Base-by-base conservation (phyloP, 2,888 invertebrate species). In the Acleris holmiana region DNA sequence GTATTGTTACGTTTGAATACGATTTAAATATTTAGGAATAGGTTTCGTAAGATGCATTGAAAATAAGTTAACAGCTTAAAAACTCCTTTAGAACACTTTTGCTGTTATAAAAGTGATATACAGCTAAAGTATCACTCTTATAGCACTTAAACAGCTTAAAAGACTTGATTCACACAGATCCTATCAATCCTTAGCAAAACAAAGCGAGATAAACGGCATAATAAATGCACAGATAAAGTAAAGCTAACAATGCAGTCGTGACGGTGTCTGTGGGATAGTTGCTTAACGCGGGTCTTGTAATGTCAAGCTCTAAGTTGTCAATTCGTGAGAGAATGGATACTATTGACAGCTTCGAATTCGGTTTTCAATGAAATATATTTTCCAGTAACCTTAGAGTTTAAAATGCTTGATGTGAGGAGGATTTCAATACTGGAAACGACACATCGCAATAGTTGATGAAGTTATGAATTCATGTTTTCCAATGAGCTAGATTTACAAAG, bases 291-390 rank as follows among this genome's bases (percentile, higher is more conserved):
- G 19, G 46, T 47, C 63, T 62, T 51, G 50, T 64, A 64, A 63
- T 63, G 63, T 63, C 63, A 63, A 63, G 48, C 57, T 59, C 53
- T 57, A 58, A 58, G 49, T 58, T 64, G 64, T 64, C 64, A 64
- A 59, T 64, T 61, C 35, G 17, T 46, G 19, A 17, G 48, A 63
- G 51, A 64, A 53, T 64, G 54, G 58, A 29, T 19, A 57, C 51
- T 17, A 21, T 44, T 51, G 51, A 49, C 44, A 17, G 40, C n/a
- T 15, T 8, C 35, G 35, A 56, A 48, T 61, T 15, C 25, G 35
- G 15, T 61, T 47, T 40, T 48, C 48, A n/a, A 47, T 40, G 47
- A 56, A 47, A 47, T 35, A 35, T 35, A 35, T 35, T 13, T 35
- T 10, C 10, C 10, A 35, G 35, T 13, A 25, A 25, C 7, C 2